These are phyloP conservation scores for Eristalinus aeneus DNA, from an alignment of 2,888 invertebrate species.

Conservation along the genomic window DNA sequence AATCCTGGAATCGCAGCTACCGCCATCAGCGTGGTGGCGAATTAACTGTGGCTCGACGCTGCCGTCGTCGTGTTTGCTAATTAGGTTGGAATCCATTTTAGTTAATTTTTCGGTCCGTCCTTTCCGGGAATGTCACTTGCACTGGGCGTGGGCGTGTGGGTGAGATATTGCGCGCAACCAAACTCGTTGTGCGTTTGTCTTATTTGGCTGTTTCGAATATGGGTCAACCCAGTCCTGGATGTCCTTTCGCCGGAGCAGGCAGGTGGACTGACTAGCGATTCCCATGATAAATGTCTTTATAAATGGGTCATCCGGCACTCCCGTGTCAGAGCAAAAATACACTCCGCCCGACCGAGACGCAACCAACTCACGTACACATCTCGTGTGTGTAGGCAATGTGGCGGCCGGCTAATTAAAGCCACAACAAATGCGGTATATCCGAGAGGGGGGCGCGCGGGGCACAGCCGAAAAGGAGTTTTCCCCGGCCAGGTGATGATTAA, in stretches of 20 bases:
- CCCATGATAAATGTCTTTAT: constrained; percentile 66
- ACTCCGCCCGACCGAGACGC: constrained; percentile 28
- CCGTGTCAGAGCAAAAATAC: constrained; percentile 6
- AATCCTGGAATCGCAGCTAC: background rate
- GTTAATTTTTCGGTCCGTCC: constrained; percentile 47
- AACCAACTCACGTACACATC: constrained; percentile 20
- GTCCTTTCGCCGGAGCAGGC: constrained; percentile 33
- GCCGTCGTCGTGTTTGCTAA: constrained; percentile 44
- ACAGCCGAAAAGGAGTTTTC: background rate
- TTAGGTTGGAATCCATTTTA: constrained; percentile 66
- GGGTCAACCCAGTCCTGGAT: constrained; percentile 40
- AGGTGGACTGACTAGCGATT: constrained; percentile 56
- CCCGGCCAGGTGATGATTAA: constrained; percentile 46
- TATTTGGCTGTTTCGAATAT: constrained; percentile 32
- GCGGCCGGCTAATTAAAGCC: constrained; percentile 57
- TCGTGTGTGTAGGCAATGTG: background rate
- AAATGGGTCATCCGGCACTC: constrained; percentile 59
- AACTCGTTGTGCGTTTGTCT: constrained; percentile 28
- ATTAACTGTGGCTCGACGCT: constrained; percentile 39
- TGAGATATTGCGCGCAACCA: constrained; percentile 9
- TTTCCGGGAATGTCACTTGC: background rate
- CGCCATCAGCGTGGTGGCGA: constrained; percentile 1
- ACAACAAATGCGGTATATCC: constrained; percentile 29
- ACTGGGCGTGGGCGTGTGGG: background rate
- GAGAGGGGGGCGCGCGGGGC: background rate